Percentiles rank a stretch among this genome's conserved stretches.
These are phyloP conservation scores for Rhamphomyia laevipes DNA, from an alignment of 2,888 invertebrate species.

Conservation along the genomic window DNA sequence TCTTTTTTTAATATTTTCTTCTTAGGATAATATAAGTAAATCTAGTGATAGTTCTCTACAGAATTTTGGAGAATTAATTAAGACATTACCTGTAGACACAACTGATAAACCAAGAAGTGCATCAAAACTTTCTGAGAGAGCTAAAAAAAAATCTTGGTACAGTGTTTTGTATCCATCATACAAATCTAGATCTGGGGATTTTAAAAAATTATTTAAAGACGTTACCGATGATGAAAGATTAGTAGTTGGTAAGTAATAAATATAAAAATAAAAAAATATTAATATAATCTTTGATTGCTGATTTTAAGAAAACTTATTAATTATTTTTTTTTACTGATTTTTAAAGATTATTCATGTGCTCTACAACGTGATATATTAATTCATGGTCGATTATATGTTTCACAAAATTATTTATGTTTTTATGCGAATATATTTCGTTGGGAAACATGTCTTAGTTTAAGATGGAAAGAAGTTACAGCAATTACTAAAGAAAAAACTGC, in stretches of 20 bases:
- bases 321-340: not conserved
- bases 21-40: constrained; percentile 18
- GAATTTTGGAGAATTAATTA: constrained; percentile 12
- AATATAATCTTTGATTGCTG: no score
- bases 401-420: constrained; percentile 91
- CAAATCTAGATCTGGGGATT: constrained; percentile 86
- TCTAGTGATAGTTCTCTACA: constrained; percentile 19
- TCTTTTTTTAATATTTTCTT: not conserved
- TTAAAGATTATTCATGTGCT: constrained; percentile 92
- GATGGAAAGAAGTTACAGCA: constrained; percentile 82
- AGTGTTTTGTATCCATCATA: constrained; percentile 82
- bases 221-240: constrained; percentile 83
- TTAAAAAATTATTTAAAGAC: constrained; percentile 83
- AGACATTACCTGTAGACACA: constrained; percentile 5
- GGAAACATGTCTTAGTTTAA: constrained; percentile 78
- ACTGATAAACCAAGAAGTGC: constrained; percentile 27
- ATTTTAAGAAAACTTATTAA: not conserved
- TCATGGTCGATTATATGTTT: constrained; percentile 91
- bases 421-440: constrained; percentile 96
- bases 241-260: constrained; percentile 65
- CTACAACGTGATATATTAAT: constrained; percentile 91
- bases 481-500: constrained; percentile 93
- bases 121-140: constrained; percentile 41
- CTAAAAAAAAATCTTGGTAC: constrained; percentile 77
- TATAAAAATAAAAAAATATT: not conserved